phyloP scores from a whole-genome alignment of 2,888 invertebrate species.

The Epinotia bilunana region DNA sequence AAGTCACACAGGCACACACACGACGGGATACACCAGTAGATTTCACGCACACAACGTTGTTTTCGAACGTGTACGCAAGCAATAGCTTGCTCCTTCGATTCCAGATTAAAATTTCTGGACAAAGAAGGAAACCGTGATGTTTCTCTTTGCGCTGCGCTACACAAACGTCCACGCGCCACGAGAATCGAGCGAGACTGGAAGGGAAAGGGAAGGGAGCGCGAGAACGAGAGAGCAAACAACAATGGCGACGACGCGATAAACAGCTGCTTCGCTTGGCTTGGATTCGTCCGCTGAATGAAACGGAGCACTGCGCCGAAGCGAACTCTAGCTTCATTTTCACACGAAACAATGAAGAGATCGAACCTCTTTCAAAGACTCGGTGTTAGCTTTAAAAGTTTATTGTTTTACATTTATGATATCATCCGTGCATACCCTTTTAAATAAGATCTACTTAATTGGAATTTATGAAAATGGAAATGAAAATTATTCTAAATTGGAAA shows the following conservation, averaged over 20 bases:
- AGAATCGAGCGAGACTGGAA: conserved; percentile 81
- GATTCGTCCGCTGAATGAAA: conserved; percentile 48
- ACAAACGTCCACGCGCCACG: conserved; percentile 67
- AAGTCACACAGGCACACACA: conserved; percentile 67
- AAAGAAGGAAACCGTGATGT: conserved; percentile 78
- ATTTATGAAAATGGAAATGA: too few relatives aligned
- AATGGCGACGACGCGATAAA: conserved; percentile 77
- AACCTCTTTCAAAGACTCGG: not conserved
- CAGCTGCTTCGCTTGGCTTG: conserved; percentile 69
- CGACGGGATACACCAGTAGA: conserved; percentile 64
- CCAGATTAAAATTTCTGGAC: conserved; percentile 69
- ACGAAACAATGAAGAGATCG: not conserved
- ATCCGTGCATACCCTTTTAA: not conserved
- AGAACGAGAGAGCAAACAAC: conserved; percentile 70
- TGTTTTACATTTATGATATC: not conserved
- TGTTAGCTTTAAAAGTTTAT: not conserved
- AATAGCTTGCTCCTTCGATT: conserved; percentile 48
- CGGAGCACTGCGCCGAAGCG: conserved; percentile 49
- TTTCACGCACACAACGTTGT: conserved; percentile 49
- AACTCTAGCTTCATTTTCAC: not conserved
- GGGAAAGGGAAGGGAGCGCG: conserved; percentile 60
- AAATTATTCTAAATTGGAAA: not conserved
- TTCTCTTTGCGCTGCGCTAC: conserved; percentile 56
- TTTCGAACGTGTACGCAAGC: conserved; percentile 35
- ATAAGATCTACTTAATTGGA: not conserved